Evolutionary conservation across 2,113 vertebrate genomes (phyloP).

Genomic region (Andinoacara biseriatus): DNA sequence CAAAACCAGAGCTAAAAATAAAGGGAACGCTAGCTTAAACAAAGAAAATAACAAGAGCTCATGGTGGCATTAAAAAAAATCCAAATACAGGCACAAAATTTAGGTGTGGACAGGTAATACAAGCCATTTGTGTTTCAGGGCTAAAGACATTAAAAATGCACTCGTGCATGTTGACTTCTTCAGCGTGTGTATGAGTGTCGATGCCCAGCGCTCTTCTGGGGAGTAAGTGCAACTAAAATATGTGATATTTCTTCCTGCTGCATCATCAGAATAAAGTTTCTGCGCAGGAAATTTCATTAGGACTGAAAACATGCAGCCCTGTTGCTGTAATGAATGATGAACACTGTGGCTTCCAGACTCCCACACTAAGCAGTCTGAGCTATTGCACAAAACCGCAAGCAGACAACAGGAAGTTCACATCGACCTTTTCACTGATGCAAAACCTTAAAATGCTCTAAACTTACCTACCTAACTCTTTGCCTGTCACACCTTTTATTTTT

Average conservation of each 20-base stretch:
- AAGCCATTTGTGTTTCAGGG: no score
- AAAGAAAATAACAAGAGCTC: background rate
- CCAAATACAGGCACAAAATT: no score
- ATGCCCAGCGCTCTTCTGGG: background rate
- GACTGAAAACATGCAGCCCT: background rate
- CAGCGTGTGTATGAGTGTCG: no score
- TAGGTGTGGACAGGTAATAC: no score
- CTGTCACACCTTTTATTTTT: background rate
- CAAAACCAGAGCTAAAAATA: background rate
- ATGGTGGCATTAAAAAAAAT: background rate
- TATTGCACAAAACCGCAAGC: conserved; percentile 15
- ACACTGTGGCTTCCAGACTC: background rate
- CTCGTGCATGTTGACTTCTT: no score
- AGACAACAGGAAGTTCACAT: conserved; percentile 46
- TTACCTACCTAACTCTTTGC: background rate
- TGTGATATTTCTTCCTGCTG: fast-evolving
- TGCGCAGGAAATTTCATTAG: background rate
- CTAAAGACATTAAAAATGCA: no score
- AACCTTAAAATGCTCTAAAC: background rate
- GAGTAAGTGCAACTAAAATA: fast-evolving
- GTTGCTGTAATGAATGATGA: background rate
- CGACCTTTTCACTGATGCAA: background rate
- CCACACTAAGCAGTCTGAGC: background rate
- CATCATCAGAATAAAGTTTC: no score
- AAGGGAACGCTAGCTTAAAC: background rate